Conservation (phyloP, 2,113 vertebrate genomes). For the Carassius gibelio region DNA sequence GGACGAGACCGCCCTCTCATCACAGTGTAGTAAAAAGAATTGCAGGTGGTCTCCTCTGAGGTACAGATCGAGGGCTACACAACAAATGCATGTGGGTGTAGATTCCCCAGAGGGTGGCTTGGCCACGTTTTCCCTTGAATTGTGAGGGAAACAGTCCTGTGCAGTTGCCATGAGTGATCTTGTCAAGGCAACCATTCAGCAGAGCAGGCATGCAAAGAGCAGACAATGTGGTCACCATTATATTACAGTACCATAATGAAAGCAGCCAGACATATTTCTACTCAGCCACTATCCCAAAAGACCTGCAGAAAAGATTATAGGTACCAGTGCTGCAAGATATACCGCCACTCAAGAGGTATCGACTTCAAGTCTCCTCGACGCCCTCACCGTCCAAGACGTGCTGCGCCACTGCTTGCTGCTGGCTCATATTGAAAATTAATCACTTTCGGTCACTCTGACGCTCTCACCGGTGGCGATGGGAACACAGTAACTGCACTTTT, state of each 20-base stretch:
- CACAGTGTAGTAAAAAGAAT: constrained; percentile 14
- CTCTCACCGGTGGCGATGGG: too few species aligned
- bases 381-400: too few species aligned
- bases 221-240: constrained; percentile 1
- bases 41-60: constrained; percentile 44
- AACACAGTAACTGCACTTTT: too few species aligned
- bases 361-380: too few species aligned
- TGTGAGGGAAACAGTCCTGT: constrained; percentile 45
- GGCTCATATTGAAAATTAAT: too few species aligned
- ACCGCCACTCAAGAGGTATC: too few species aligned
- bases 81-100: constrained; percentile 35
- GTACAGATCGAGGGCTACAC: constrained; percentile 25
- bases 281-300: neutral
- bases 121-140: constrained; percentile 49
- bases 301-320: neutral
- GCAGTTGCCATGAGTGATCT: constrained; percentile 55
- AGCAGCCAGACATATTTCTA: constrained; percentile 12
- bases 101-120: constrained; percentile 43
- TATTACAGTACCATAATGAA: neutral
- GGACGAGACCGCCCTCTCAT: constrained; percentile 9
- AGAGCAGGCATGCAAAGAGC: constrained; percentile 27
- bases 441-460: too few species aligned
- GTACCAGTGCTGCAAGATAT: neutral
- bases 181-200: constrained; percentile 53
- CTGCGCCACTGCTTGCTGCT: too few species aligned